Percentiles rank a stretch among this genome's conserved stretches.
Conservation (phyloP, 2,888 invertebrate species). For the Drosophila robusta region DNA sequence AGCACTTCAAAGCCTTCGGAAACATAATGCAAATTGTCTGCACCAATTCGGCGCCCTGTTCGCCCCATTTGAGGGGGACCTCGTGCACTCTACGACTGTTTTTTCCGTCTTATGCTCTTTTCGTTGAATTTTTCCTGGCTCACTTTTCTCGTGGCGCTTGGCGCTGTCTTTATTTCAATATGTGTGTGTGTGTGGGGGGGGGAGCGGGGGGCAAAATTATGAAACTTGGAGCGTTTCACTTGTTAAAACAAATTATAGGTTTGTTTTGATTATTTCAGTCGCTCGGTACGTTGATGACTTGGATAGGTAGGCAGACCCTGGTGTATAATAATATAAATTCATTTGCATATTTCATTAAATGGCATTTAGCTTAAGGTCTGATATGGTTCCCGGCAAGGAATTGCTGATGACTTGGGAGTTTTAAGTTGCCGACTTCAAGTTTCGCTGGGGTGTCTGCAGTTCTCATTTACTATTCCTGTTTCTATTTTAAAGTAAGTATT, state of each 20-base stretch:
- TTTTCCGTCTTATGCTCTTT: not conserved
- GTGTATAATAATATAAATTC: conserved; percentile 67
- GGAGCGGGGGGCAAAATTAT: conserved; percentile 51
- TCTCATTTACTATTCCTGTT: conserved; percentile 2
- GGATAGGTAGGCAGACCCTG: conserved; percentile 40
- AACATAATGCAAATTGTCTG: conserved; percentile 60
- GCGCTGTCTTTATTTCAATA: conserved; percentile 49
- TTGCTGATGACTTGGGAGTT: conserved; percentile 26
- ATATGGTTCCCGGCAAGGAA: conserved; percentile 4
- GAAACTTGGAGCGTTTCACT: conserved; percentile 76
- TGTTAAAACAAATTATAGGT: conserved; percentile 79
- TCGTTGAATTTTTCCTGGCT: conserved; percentile 11
- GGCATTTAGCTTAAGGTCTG: conserved; percentile 41
- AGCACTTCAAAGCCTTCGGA: conserved; percentile 42
- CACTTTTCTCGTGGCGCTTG: conserved; percentile 44
- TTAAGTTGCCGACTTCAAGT: conserved; percentile 6
- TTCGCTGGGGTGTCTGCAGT: not conserved
- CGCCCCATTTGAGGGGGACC: conserved; percentile 11
- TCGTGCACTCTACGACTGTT: conserved; percentile 9
- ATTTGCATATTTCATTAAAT: conserved; percentile 72
- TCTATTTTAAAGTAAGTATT: not conserved
- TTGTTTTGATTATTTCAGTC: conserved; percentile 73
- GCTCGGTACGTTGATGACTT: conserved; percentile 23
- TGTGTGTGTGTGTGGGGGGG: conserved; percentile 5
- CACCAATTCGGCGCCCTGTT: conserved; percentile 31